Conservation (phyloP, 2,113 vertebrate genomes). For the Rutilus rutilus region DNA sequence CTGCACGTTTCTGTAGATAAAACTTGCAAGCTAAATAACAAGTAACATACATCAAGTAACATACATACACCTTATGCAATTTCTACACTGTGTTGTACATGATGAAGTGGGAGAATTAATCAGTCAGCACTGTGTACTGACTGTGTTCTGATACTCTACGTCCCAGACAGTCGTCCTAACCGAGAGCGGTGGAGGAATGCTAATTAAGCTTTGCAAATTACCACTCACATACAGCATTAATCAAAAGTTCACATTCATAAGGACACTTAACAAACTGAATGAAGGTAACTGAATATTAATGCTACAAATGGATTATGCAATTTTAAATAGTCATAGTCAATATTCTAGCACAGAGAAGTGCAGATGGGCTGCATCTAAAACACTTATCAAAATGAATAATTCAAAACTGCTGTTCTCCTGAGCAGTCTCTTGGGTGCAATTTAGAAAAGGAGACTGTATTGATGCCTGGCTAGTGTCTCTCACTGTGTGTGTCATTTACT, state of each 20-base stretch:
- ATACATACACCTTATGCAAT: not conserved
- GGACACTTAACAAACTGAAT: not conserved
- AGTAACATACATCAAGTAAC: not conserved
- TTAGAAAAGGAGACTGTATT: constrained; percentile 57
- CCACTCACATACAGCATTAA: not conserved
- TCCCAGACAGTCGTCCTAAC: not conserved
- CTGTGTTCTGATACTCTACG: not conserved
- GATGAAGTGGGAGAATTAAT: not conserved
- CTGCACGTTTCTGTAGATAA: not conserved
- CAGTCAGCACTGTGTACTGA: not conserved
- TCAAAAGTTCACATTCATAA: constrained; percentile 10
- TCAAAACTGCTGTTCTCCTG: constrained; percentile 1
- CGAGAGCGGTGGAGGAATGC: not conserved
- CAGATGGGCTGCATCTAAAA: constrained; percentile 18
- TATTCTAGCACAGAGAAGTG: not conserved
- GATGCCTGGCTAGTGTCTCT: not conserved
- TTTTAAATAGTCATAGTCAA: not conserved
- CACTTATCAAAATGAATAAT: constrained; percentile 41
- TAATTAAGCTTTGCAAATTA: constrained; percentile 19
- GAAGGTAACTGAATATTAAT: not conserved
- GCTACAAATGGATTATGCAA: not conserved
- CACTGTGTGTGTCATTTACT: not conserved
- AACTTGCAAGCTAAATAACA: not conserved
- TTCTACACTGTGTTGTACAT: not conserved
- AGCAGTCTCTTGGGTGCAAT: constrained; percentile 51